Evolutionary conservation across 2,113 vertebrate genomes (phyloP).

Genomic region (Leucoraja erinaceus): DNA sequence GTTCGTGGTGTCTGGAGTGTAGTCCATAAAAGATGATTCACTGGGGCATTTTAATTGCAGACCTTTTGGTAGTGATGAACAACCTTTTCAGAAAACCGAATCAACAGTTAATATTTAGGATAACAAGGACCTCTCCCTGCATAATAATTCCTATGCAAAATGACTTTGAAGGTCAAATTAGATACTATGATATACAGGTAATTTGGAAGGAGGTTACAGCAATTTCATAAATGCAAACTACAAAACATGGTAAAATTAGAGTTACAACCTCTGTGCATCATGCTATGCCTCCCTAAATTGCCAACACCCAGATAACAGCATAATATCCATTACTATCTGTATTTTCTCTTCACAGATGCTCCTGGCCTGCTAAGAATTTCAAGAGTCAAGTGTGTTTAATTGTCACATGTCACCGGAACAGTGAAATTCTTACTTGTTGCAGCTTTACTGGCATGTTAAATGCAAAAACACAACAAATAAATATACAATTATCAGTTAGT

Average conservation of each 20-base stretch:
- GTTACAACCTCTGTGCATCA: neutral
- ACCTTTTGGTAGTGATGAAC: neutral
- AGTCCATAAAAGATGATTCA: conserved; percentile 2
- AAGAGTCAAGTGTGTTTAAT: too few relatives aligned
- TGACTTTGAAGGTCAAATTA: neutral
- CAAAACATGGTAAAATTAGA: neutral
- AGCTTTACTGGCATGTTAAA: too few relatives aligned
- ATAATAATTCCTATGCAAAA: neutral
- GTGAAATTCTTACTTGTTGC: too few relatives aligned
- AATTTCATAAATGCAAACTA: neutral
- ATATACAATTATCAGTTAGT: too few relatives aligned
- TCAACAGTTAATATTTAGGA: neutral
- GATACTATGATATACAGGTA: neutral
- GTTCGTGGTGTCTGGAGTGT: neutral
- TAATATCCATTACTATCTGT: too few relatives aligned
- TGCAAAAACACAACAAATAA: too few relatives aligned
- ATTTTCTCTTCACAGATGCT: too few relatives aligned
- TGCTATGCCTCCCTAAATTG: too few relatives aligned
- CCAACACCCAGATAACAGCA: too few relatives aligned
- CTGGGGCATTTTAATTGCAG: neutral
- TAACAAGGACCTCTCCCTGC: neutral
- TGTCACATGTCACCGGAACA: too few relatives aligned
- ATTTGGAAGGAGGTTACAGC: neutral
- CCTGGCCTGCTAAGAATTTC: too few relatives aligned
- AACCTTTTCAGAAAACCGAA: neutral